Conservation (phyloP, 2,797 vertebrate species). For the Sebastolobus altivelis region DNA sequence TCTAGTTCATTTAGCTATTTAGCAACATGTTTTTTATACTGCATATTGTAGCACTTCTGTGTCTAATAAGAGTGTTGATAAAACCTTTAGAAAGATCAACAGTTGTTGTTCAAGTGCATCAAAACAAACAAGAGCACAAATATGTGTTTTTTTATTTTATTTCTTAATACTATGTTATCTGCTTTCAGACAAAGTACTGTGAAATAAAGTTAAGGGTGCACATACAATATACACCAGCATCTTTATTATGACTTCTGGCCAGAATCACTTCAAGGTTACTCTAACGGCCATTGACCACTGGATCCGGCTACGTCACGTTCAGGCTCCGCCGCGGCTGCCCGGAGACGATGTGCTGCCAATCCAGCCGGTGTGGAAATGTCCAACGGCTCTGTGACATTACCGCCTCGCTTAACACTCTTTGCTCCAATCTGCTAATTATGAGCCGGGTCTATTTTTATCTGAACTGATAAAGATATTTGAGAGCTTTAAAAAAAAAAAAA, state of each 20-base stretch:
- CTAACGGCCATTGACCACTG: background rate
- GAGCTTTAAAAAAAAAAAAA: background rate
- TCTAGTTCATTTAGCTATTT: slow-evolving; percentile 86
- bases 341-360: background rate
- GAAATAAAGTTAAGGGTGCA: slow-evolving; percentile 89
- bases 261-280: background rate
- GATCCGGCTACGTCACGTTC: background rate
- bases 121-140: slow-evolving; percentile 91
- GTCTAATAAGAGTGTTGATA: slow-evolving; percentile 84
- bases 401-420: background rate
- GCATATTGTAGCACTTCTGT: slow-evolving; percentile 90
- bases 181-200: slow-evolving; percentile 90
- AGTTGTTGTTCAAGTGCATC: slow-evolving; percentile 84
- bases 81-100: slow-evolving; percentile 81
- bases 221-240: slow-evolving; percentile 75
- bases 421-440: background rate
- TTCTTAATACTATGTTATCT: slow-evolving; percentile 88
- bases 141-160: slow-evolving; percentile 80
- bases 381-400: background rate
- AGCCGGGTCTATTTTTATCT: background rate
- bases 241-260: slow-evolving; percentile 65
- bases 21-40: slow-evolving; percentile 88
- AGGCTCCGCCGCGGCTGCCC: background rate
- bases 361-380: background rate
- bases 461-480: background rate